Percentiles rank a stretch among this genome's conserved stretches.
phyloP scores from a whole-genome alignment of 2,888 invertebrate species.

The Perizoma flavofasciatum region DNA sequence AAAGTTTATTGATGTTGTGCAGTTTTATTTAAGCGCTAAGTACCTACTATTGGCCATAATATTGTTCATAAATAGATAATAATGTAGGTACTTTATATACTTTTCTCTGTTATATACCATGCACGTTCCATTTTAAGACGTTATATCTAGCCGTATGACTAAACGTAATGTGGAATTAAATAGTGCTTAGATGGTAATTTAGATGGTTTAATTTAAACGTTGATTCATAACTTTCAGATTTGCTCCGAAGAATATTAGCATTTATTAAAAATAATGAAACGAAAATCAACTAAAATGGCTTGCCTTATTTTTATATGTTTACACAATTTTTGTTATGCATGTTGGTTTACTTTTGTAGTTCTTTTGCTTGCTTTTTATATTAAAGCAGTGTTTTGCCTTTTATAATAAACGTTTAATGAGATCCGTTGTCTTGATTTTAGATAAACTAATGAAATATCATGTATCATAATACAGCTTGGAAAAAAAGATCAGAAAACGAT shows the following conservation, averaged over 20 bases:
- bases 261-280: slow-evolving; percentile 56
- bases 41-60: slow-evolving; percentile 43
- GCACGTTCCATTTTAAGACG: slow-evolving; percentile 47
- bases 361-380: slow-evolving; percentile 36
- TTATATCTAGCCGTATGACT: slow-evolving; percentile 43
- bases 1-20: slow-evolving; percentile 66
- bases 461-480: neutral
- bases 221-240: slow-evolving; percentile 66
- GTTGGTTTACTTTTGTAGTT: slow-evolving; percentile 33
- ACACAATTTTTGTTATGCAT: slow-evolving; percentile 32
- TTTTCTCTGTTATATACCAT: slow-evolving; percentile 41
- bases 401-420: slow-evolving; percentile 10
- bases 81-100: slow-evolving; percentile 43
- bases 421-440: slow-evolving; percentile 36
- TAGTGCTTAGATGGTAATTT: slow-evolving; percentile 42
- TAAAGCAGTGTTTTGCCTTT: slow-evolving; percentile 28
- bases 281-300: slow-evolving; percentile 35
- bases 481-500: no score
- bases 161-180: slow-evolving; percentile 50
- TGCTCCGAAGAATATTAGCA: slow-evolving; percentile 80
- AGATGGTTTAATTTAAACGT: slow-evolving; percentile 14
- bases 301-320: slow-evolving; percentile 30
- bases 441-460: slow-evolving; percentile 2
- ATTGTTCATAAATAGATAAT: slow-evolving; percentile 42
- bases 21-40: slow-evolving; percentile 56